Conservation (phyloP, 2,113 vertebrate species). For the Perca fluviatilis region DNA sequence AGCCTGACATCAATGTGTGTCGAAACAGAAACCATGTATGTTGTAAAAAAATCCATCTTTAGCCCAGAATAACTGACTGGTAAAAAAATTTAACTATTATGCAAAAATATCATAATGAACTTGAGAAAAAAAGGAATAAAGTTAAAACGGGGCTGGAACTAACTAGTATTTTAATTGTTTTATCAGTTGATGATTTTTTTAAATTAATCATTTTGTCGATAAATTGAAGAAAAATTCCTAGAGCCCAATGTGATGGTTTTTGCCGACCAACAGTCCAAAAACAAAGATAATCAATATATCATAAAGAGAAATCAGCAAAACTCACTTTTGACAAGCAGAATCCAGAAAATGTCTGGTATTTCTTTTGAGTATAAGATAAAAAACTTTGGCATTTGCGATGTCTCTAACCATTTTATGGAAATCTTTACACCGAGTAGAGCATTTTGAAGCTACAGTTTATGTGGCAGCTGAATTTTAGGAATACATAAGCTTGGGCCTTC, state of each 20-base stretch:
- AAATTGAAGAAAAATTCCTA: neutral
- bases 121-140: neutral
- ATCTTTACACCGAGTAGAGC: neutral
- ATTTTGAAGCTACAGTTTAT: neutral
- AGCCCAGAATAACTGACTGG: neutral
- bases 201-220: neutral
- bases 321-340: too few relatives aligned
- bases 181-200: neutral
- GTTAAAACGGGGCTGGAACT: neutral
- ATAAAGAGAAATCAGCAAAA: too few relatives aligned
- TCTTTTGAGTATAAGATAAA: neutral
- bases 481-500: neutral
- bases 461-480: neutral
- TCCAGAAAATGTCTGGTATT: neutral
- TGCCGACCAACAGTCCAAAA: neutral
- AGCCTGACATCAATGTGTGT: slow-evolving; percentile 9
- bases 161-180: neutral
- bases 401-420: neutral
- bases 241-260: neutral
- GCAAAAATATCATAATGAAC: neutral
- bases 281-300: neutral
- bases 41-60: neutral
- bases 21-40: neutral
- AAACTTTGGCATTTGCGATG: neutral
- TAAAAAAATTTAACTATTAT: neutral